Evolutionary conservation across 1,140 invertebrate genomes (phyloP).

Genomic region (Psix sp.): DNA sequence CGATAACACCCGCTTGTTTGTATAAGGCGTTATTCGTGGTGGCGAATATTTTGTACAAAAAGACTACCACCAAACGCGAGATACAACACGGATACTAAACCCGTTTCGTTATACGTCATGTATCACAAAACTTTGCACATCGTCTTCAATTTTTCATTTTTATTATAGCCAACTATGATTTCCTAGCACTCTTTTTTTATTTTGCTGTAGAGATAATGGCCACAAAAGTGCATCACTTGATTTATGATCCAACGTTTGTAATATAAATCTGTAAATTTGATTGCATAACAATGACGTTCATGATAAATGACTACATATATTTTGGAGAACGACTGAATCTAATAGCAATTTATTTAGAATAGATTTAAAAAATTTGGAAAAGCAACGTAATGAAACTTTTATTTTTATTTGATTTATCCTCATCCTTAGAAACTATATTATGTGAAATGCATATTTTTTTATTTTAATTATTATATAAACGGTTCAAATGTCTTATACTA

Average conservation of each 20-base stretch:
- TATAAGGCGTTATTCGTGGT: slow-evolving; percentile 60
- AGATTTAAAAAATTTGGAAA: too few species aligned
- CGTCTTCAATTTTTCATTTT: slow-evolving; percentile 51
- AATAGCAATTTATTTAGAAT: too few species aligned
- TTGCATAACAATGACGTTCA: background rate
- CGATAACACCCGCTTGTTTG: slow-evolving; percentile 68
- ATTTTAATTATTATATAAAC: too few species aligned
- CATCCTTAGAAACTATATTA: too few species aligned
- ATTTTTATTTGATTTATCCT: too few species aligned
- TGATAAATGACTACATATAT: too few species aligned
- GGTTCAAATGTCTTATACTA: too few species aligned
- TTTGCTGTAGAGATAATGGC: slow-evolving; percentile 4
- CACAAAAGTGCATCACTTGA: background rate
- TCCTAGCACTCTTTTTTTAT: slow-evolving; percentile 39
- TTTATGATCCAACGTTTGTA: background rate
- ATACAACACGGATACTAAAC: slow-evolving; percentile 44
- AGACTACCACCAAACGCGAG: slow-evolving; percentile 26
- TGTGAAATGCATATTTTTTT: too few species aligned
- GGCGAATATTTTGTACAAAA: slow-evolving; percentile 51
- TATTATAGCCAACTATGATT: slow-evolving; percentile 50
- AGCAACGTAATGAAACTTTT: too few species aligned
- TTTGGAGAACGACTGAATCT: too few species aligned
- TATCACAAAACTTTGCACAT: slow-evolving; percentile 61
- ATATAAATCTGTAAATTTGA: background rate
- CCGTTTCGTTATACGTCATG: slow-evolving; percentile 58